These are phyloP conservation scores for Sesamia nonagrioides DNA, from an alignment of 1,140 invertebrate species.

Conservation along the genomic window DNA sequence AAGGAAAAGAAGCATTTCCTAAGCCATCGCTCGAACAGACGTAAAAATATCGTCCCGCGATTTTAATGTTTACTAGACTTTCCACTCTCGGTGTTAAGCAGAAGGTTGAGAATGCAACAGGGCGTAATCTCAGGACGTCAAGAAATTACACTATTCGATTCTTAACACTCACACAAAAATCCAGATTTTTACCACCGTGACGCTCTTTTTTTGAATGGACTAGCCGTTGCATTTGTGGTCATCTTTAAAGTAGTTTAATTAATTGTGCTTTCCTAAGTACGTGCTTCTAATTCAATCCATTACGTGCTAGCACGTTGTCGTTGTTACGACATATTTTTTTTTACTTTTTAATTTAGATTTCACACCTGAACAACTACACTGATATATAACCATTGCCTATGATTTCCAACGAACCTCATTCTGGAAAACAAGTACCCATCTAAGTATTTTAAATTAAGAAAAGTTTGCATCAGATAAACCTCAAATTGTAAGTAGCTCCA, in stretches of 20 bases:
- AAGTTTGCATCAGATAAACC: neutral
- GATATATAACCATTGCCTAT: neutral
- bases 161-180: no score
- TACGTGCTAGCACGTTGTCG: slow-evolving; percentile 3
- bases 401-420: neutral
- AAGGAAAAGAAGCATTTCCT: no score
- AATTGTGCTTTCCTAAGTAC: neutral
- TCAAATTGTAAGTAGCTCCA: slow-evolving; percentile 10
- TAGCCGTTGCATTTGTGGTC: no score
- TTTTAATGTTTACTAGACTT: no score
- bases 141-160: no score
- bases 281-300: neutral
- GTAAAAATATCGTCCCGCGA: no score
- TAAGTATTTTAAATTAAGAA: slow-evolving; percentile 32
- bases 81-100: no score
- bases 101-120: no score
- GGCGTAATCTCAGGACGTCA: no score
- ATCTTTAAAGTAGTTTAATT: neutral
- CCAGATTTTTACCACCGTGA: no score
- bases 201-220: no score
- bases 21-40: no score
- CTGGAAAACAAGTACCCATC: neutral
- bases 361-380: slow-evolving; percentile 6
- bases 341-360: neutral
- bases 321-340: slow-evolving; percentile 20